Conservation (phyloP, 1,140 invertebrate genomes). For the Apis florea region DNA sequence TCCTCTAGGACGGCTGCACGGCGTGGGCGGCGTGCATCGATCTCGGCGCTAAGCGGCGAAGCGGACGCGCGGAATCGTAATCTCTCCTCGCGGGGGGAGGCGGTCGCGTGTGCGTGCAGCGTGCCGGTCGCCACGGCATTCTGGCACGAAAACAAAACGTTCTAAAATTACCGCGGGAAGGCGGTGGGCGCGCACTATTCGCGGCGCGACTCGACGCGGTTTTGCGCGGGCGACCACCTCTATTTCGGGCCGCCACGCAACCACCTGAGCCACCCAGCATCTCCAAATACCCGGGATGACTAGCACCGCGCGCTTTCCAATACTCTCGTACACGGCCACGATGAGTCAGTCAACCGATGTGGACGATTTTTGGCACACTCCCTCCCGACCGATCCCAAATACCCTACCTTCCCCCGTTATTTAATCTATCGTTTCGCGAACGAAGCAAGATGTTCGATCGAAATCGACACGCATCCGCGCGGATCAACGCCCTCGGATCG, state of each 20-base stretch:
- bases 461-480: too few relatives aligned
- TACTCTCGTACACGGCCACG: slow-evolving; percentile 52
- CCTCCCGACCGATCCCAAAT: too few relatives aligned
- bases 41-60: background rate
- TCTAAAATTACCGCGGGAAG: slow-evolving; percentile 75
- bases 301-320: slow-evolving; percentile 45
- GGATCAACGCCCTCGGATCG: too few relatives aligned
- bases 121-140: slow-evolving; percentile 20
- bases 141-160: slow-evolving; percentile 70
- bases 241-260: slow-evolving; percentile 79
- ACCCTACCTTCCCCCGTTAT: too few relatives aligned
- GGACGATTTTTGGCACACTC: slow-evolving; percentile 50
- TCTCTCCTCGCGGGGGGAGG: background rate
- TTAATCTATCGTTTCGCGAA: too few relatives aligned
- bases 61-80: background rate
- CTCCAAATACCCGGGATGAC: slow-evolving; percentile 76
- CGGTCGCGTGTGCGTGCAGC: slow-evolving; percentile 28
- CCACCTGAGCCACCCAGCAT: slow-evolving; percentile 78
- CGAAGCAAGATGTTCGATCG: too few relatives aligned
- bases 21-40: slow-evolving; percentile 34
- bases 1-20: background rate
- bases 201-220: slow-evolving; percentile 72
- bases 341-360: slow-evolving; percentile 59
- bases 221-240: slow-evolving; percentile 77
- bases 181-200: slow-evolving; percentile 78